These are phyloP conservation scores for Chionomys nivalis DNA, from an alignment of 2,113 vertebrate genomes.

Conservation along the genomic window DNA sequence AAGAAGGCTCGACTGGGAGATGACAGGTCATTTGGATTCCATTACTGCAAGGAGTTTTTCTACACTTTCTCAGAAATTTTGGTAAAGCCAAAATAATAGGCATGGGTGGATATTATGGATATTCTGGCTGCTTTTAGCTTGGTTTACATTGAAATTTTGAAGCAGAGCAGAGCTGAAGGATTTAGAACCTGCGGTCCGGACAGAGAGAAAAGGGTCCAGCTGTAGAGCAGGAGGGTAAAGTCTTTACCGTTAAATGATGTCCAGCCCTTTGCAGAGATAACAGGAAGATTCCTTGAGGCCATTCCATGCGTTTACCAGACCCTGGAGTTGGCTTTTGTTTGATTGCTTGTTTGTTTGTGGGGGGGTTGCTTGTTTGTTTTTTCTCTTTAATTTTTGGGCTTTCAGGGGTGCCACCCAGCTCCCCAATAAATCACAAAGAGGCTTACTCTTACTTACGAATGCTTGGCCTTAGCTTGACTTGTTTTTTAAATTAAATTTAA, in stretches of 20 bases:
- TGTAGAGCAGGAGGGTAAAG: neutral
- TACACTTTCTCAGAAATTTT: neutral
- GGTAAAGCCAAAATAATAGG: neutral
- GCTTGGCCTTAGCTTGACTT: no score
- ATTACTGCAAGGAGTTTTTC: neutral
- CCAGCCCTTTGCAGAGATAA: neutral
- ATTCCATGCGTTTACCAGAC: neutral
- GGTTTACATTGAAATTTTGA: neutral
- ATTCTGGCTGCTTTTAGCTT: neutral
- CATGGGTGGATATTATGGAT: neutral
- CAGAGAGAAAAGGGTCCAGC: neutral
- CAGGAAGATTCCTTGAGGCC: neutral
- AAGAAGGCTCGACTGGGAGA: neutral
- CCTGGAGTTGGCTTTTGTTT: no score
- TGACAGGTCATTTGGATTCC: neutral
- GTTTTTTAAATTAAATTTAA: no score
- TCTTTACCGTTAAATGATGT: neutral
- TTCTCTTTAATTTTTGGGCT: no score
- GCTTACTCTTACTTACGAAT: no score
- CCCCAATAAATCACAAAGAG: no score
- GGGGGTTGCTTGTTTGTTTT: no score
- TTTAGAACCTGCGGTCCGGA: neutral
- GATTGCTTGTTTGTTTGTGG: no score
- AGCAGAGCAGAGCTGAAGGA: neutral
- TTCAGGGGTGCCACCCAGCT: no score